phyloP scores from a whole-genome alignment of 2,888 invertebrate genomes.

The Coenonympha arcania region DNA sequence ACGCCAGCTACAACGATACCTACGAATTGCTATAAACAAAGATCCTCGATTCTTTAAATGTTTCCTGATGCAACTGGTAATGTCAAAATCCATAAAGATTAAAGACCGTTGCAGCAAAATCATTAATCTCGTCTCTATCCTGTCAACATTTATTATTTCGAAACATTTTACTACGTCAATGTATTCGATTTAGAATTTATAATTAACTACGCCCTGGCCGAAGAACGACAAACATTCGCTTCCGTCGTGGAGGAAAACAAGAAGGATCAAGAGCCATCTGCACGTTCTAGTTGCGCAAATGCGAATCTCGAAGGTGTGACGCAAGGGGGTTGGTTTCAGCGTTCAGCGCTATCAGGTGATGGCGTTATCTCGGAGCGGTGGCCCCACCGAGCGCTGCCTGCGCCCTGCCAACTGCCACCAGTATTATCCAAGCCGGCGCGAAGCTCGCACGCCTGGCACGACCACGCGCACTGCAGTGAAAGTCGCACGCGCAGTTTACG shows the following conservation, averaged over 20 bases:
- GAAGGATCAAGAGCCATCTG: background rate
- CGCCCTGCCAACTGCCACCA: slow-evolving; percentile 40
- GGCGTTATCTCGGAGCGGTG: slow-evolving; percentile 35
- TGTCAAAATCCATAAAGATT: background rate
- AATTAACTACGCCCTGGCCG: background rate
- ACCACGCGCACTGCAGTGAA: slow-evolving; percentile 57
- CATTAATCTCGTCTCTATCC: background rate
- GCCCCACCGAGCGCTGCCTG: slow-evolving; percentile 35
- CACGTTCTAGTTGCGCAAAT: slow-evolving; percentile 8
- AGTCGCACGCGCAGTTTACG: slow-evolving; percentile 64
- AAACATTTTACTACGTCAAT: background rate
- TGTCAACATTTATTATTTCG: background rate
- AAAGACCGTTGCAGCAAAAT: background rate
- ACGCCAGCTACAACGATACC: slow-evolving; percentile 4
- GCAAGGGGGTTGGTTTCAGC: slow-evolving; percentile 50
- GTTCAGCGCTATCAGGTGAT: slow-evolving; percentile 51
- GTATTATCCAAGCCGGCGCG: slow-evolving; percentile 59
- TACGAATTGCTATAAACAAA: background rate
- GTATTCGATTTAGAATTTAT: background rate
- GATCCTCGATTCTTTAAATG: background rate
- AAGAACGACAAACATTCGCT: background rate
- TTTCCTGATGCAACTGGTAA: background rate
- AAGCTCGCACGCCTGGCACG: slow-evolving; percentile 56
- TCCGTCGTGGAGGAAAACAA: background rate
- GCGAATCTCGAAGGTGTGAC: background rate